Evolutionary conservation across 2,797 vertebrate genomes (phyloP), one percentile per base, ranked within the genome.

Genomic region (Sandelia bainsii): DNA sequence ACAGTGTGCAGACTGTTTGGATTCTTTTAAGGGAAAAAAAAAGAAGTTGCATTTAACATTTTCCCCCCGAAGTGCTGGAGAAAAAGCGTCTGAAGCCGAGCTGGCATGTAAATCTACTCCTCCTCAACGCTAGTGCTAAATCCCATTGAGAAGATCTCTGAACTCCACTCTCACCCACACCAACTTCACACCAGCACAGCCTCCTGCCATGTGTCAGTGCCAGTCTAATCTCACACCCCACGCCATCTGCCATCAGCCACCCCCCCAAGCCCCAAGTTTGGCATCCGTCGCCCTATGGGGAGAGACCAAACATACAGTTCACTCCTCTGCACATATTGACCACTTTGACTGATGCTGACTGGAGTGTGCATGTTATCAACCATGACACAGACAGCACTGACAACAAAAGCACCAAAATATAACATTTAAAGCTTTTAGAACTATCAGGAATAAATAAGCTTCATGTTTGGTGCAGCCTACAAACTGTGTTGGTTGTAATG

Each of bases 191-290:
- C 80, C 74, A 79, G 81, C 74, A 14, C 77, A 69, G 81, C 79
- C 80, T 81, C 84, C 90, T 72, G 83, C 83, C 85, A 89, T 79
- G 83, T 86, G 82, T 79, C 86, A 81, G 20, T 75, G 86, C 84
- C 84, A 82, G 83, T 81, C 86, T 86, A 73, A 84, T 90, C 85
- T 88, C 85, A 85, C 88, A 84, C 84, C 83, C 84, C 62, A 73
- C 86, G 77, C 91, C 92, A 93, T 90, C 89, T 93, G 91, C 84
- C 61, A 56, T 56, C 76, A 75, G 76, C 73, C 48, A 53, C 53
- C 51, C 51, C 42, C 27, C 19, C 44, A 25, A 17, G 1, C 48
- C 53, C 56, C 71, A 67, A 79, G 81, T 85, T 85, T 92, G 89
- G 84, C 88, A 80, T 62, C 51, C 54, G 39, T 48, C 20, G 40